These are phyloP conservation scores for Uropetala carovei DNA, from an alignment of 2,888 invertebrate species.

Conservation along the genomic window DNA sequence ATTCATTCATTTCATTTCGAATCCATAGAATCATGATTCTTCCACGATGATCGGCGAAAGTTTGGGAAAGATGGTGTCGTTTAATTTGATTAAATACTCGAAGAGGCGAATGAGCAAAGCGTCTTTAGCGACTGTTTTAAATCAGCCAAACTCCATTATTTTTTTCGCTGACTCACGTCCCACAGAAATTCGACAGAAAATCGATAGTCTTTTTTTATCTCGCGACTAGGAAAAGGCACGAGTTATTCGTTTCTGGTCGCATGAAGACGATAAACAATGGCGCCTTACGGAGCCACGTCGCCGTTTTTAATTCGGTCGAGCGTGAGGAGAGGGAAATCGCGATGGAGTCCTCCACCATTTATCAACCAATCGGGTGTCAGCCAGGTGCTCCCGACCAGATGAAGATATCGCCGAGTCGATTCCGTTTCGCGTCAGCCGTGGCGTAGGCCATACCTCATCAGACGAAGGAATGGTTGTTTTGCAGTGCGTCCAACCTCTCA, in stretches of 20 bases:
- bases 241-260: neutral
- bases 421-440: neutral
- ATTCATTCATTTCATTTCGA: too few species aligned
- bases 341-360: neutral
- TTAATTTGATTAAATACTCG: too few species aligned
- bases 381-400: neutral
- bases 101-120: too few species aligned
- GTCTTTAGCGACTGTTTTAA: too few species aligned
- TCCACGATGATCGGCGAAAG: too few species aligned
- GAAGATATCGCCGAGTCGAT: neutral
- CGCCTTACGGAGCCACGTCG: neutral
- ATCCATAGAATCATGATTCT: too few species aligned
- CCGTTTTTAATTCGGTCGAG: slow-evolving; percentile 4
- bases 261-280: neutral
- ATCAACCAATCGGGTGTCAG: slow-evolving; percentile 12
- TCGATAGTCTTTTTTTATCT: neutral
- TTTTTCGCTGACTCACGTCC: neutral
- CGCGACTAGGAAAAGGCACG: neutral
- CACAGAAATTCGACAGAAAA: neutral
- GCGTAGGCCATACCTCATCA: slow-evolving; percentile 15
- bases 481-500: neutral
- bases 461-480: neutral
- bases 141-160: too few species aligned
- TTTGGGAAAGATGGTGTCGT: too few species aligned
- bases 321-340: neutral